Evolutionary conservation across 1,140 invertebrate species (phyloP).

Genomic region (Mizuhopecten yessoensis): DNA sequence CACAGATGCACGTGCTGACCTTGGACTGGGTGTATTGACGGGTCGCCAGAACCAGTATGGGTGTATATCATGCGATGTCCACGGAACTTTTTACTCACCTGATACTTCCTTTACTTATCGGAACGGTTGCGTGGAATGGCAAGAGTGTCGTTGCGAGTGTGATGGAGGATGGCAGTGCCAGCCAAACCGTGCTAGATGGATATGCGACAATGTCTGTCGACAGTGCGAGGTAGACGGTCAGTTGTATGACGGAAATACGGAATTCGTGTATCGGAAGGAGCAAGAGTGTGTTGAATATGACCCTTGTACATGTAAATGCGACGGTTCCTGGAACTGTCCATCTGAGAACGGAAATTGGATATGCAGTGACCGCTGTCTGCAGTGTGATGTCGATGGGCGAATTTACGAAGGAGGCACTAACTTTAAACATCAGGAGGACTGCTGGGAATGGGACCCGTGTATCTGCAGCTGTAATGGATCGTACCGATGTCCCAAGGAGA

Average conservation of each 20-base stretch:
- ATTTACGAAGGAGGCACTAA: slow-evolving; percentile 44
- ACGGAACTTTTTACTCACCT: slow-evolving; percentile 55
- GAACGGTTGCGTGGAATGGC: slow-evolving; percentile 70
- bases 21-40: not conserved
- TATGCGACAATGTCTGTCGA: slow-evolving; percentile 66
- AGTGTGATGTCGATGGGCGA: slow-evolving; percentile 49
- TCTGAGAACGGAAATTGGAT: slow-evolving; percentile 57
- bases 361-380: slow-evolving; percentile 52
- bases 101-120: slow-evolving; percentile 67
- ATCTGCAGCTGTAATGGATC: slow-evolving; percentile 74
- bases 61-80: slow-evolving; percentile 66
- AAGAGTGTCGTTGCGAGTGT: slow-evolving; percentile 69
- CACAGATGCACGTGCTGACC: slow-evolving; percentile 18
- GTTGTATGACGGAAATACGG: slow-evolving; percentile 64
- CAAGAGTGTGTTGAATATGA: slow-evolving; percentile 63
- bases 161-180: slow-evolving; percentile 72
- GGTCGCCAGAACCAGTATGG: slow-evolving; percentile 17
- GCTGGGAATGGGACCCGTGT: slow-evolving; percentile 70
- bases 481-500: slow-evolving; percentile 73
- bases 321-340: slow-evolving; percentile 70
- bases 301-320: slow-evolving; percentile 67
- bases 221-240: slow-evolving; percentile 63
- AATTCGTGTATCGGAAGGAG: slow-evolving; percentile 59
- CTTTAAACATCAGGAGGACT: slow-evolving; percentile 48
- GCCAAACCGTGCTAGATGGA: slow-evolving; percentile 61